phyloP scores from a whole-genome alignment of 2,888 invertebrate genomes.

The Aquatica leii region DNA sequence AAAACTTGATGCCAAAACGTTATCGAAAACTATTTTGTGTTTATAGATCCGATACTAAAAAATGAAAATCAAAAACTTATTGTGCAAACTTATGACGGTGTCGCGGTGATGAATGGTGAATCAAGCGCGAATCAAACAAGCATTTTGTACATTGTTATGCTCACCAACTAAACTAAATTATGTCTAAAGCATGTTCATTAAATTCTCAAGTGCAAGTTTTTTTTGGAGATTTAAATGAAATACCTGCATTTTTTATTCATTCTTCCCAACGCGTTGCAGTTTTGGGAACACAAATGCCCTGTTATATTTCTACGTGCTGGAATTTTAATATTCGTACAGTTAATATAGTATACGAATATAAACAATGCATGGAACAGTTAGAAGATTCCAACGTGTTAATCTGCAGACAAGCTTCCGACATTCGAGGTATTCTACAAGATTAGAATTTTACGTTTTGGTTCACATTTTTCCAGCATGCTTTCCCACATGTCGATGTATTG shows the following conservation, averaged over 20 bases:
- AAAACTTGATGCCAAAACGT: too few species aligned
- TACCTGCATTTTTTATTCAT: too few species aligned
- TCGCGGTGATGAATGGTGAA: conserved; percentile 43
- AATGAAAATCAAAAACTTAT: conserved; percentile 39
- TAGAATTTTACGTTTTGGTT: background rate
- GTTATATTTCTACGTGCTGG: background rate
- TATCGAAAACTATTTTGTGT: background rate
- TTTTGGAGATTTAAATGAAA: too few species aligned
- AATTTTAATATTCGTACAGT: too few species aligned
- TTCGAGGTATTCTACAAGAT: background rate
- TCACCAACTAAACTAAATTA: conserved; percentile 36
- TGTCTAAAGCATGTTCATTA: too few species aligned
- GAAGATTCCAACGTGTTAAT: too few species aligned
- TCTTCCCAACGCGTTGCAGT: background rate
- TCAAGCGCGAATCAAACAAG: conserved; percentile 35
- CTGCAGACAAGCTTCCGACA: background rate
- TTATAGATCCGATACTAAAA: conserved; percentile 20
- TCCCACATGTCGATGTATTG: too few species aligned
- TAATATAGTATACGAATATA: background rate
- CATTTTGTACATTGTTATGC: conserved; percentile 38
- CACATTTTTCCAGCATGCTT: background rate
- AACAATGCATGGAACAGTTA: too few species aligned
- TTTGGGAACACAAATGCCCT: background rate
- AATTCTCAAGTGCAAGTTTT: too few species aligned
- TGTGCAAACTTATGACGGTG: conserved; percentile 47